Conservation (phyloP, 2,888 invertebrate species). For the Drosophila subquinaria region DNA sequence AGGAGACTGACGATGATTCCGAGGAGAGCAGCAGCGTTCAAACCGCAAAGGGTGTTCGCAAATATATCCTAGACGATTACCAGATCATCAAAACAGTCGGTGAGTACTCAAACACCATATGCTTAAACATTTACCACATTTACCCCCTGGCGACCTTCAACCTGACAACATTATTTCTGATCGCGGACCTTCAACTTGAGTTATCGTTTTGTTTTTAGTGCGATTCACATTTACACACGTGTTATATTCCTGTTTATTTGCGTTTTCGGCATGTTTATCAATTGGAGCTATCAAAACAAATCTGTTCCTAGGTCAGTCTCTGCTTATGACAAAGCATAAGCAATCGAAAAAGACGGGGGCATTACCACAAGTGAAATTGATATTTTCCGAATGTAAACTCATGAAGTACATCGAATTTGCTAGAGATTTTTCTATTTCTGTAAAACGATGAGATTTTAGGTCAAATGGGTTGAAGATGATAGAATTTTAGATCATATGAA, state of each 20-base stretch:
- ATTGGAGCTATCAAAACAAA: constrained; percentile 50
- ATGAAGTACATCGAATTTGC: background rate
- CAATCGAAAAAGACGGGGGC: constrained; percentile 2
- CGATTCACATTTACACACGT: constrained; percentile 12
- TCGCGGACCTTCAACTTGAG: constrained; percentile 37
- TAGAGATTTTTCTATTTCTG: background rate
- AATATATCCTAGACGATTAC: constrained; percentile 91
- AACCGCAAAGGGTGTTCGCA: constrained; percentile 85
- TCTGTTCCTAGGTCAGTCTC: constrained; percentile 45
- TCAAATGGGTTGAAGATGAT: background rate
- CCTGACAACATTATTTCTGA: constrained; percentile 9
- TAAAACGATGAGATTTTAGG: background rate
- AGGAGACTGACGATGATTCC: constrained; percentile 80
- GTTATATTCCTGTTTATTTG: constrained; percentile 32
- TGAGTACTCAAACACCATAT: constrained; percentile 86
- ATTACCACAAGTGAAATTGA: constrained; percentile 21
- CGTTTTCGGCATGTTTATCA: constrained; percentile 31
- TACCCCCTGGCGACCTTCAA: constrained; percentile 16
- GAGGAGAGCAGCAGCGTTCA: constrained; percentile 85
- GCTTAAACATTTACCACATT: background rate
- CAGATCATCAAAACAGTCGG: constrained; percentile 95
- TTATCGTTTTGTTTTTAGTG: constrained; percentile 39
- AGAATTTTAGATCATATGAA: background rate
- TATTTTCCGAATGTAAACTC: constrained; percentile 24
- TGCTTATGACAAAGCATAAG: constrained; percentile 32